Evolutionary conservation across 2,797 vertebrate species (phyloP), one percentile per base, ranked within the genome.

Genomic region (Cossypha polioptera): DNA sequence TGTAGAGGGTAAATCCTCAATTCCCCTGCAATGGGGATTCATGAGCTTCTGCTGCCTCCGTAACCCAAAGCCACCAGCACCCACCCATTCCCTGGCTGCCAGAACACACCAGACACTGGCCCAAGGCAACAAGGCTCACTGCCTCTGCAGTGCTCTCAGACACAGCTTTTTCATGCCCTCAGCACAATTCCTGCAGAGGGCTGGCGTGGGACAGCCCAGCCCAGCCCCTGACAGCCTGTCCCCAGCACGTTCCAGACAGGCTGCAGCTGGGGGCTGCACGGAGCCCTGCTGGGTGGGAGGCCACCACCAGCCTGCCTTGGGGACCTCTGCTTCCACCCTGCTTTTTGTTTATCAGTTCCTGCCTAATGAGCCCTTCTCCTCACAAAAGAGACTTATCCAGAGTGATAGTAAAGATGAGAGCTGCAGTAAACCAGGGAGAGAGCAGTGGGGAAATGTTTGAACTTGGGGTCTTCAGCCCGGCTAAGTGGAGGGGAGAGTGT

Each of bases 331-430:
- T 92, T 65, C 80, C 61, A 91, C 36, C 55, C 81, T 68, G 58
- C 6, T 16, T 53, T 84, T 73, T 97, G 93, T 96, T 97, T 96
- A 96, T 95, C 82, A 88, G 0, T 94, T 95, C 82, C 73, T 90
- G 85, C 31, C 88, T 96, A 96, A 96, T 84, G 79, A 94, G 69
- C 43, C 43, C 59, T 69, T 92, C 59, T 80, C 61, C 61, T 94
- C 63, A 47, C 47, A 42, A n/a, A 69, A 62, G 62, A 75, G 42
- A 81, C 43, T 73, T 88, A 86, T 94, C 53, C 57, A 18, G 67
- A 87, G 71, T 78, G 95, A 95, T 93, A 97, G 82, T 62, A 83
- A 94, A 91, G 95, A 96, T 69, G 92, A 96, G 96, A 94, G 85
- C 63, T 61, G 35, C 73, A 94, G 69, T 71, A 94, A 96, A 93